Conservation (phyloP, 2,113 vertebrate genomes). For the Phaetusa simplex region DNA sequence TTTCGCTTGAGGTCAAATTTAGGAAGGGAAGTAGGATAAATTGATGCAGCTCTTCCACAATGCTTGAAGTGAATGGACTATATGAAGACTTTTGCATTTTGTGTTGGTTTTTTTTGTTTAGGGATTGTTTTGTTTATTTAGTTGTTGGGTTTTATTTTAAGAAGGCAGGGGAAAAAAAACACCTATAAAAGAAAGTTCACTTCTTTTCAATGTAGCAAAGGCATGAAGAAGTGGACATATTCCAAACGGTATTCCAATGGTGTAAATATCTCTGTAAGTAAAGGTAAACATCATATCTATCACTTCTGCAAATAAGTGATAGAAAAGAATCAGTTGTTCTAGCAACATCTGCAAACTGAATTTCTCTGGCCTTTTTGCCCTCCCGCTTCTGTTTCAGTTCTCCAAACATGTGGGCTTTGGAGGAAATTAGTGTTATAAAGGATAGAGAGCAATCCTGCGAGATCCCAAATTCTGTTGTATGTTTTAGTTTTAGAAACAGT, state of each 20-base stretch:
- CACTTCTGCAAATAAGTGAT: background rate
- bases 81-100: background rate
- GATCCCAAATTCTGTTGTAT: background rate
- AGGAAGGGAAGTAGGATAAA: background rate
- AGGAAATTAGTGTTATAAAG: background rate
- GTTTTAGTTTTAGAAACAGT: background rate
- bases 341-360: background rate
- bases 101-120: background rate
- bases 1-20: background rate
- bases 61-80: background rate
- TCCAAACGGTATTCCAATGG: background rate
- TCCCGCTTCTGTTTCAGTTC: background rate
- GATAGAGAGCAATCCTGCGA: background rate
- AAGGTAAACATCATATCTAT: rapidly evolving
- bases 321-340: background rate
- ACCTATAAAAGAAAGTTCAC: background rate
- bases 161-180: background rate
- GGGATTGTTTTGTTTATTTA: background rate
- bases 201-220: background rate
- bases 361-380: background rate
- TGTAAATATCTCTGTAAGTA: background rate
- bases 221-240: background rate
- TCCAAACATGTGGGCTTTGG: background rate
- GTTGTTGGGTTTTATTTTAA: background rate
- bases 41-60: background rate